Conservation (phyloP, 2,797 vertebrate genomes). For the Merluccius polli region DNA sequence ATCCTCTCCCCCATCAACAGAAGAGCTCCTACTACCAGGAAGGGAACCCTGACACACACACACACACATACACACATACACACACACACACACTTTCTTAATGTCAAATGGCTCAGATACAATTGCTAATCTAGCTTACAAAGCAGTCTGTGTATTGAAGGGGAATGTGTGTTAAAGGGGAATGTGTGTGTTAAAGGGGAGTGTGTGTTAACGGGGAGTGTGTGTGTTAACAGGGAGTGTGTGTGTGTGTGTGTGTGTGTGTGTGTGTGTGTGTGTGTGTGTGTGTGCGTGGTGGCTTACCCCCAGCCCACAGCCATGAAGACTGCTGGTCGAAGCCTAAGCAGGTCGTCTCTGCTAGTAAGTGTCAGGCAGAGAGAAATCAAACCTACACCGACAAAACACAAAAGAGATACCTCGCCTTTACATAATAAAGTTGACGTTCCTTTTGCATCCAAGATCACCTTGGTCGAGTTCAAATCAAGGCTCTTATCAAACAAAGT, state of each 20-base stretch:
- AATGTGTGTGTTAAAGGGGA: too few relatives aligned
- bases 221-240: too few relatives aligned
- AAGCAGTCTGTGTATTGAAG: not conserved
- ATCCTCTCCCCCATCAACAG: conserved; percentile 77
- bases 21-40: conserved; percentile 82
- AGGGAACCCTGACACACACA: conserved; percentile 77
- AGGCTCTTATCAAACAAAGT: too few relatives aligned
- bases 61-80: conserved; percentile 3
- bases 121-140: not conserved
- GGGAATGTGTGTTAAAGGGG: not conserved
- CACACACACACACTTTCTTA: conserved; percentile 8
- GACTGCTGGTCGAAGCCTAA: conserved; percentile 81
- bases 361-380: conserved; percentile 88
- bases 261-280: too few relatives aligned
- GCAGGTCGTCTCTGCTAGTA: conserved; percentile 81
- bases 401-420: conserved; percentile 8
- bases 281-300: conserved; percentile 67
- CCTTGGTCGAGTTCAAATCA: too few relatives aligned
- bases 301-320: conserved; percentile 92
- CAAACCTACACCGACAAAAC: conserved; percentile 73
- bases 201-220: too few relatives aligned
- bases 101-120: not conserved
- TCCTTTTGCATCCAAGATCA: conserved; percentile 10
- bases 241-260: too few relatives aligned
- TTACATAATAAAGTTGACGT: not conserved